A percentile compares a stretch with the other conserved stretches of the same genome.
phyloP scores from a whole-genome alignment of 2,113 vertebrate species.

The Candoia aspera region DNA sequence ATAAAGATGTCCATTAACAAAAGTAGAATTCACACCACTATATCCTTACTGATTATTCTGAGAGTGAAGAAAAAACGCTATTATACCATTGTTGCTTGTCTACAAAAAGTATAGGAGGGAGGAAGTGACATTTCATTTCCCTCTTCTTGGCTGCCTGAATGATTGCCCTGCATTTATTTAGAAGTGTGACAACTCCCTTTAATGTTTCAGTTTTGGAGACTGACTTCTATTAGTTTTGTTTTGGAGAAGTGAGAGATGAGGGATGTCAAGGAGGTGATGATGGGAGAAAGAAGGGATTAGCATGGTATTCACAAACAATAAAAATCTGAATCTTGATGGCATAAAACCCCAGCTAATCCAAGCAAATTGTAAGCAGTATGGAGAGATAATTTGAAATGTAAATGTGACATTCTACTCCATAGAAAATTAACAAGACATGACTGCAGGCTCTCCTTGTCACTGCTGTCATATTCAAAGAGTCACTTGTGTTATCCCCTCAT shows the following conservation, averaged over 20 bases:
- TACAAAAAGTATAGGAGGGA: conserved; percentile 23
- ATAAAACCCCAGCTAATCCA: conserved; percentile 70
- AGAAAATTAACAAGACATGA: conserved; percentile 77
- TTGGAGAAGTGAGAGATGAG: conserved; percentile 23
- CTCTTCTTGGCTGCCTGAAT: conserved; percentile 21
- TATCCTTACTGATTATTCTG: conserved; percentile 34
- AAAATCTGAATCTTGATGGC: conserved; percentile 53
- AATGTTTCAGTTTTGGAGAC: conserved; percentile 37
- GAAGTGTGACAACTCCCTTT: conserved; percentile 44
- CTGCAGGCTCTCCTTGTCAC: conserved; percentile 71
- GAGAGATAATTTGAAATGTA: conserved; percentile 79
- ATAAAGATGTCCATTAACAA: conserved; percentile 51
- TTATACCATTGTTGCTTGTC: conserved; percentile 23
- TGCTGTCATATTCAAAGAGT: conserved; percentile 69
- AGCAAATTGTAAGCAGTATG: conserved; percentile 61
- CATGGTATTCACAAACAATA: conserved; percentile 60
- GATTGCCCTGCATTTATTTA: conserved; percentile 46
- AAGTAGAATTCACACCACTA: conserved; percentile 44
- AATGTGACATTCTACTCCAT: conserved; percentile 75
- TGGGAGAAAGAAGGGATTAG: conserved; percentile 56
- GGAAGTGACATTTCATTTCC: conserved; percentile 46
- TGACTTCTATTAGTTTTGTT: not conserved
- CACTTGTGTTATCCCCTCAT: conserved; percentile 51
- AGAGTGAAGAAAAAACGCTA: not conserved
- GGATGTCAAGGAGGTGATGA: not conserved